Evolutionary conservation across 2,113 vertebrate species (phyloP), one percentile per base, ranked within the genome.

Genomic region (Nothoprocta perdicaria): DNA sequence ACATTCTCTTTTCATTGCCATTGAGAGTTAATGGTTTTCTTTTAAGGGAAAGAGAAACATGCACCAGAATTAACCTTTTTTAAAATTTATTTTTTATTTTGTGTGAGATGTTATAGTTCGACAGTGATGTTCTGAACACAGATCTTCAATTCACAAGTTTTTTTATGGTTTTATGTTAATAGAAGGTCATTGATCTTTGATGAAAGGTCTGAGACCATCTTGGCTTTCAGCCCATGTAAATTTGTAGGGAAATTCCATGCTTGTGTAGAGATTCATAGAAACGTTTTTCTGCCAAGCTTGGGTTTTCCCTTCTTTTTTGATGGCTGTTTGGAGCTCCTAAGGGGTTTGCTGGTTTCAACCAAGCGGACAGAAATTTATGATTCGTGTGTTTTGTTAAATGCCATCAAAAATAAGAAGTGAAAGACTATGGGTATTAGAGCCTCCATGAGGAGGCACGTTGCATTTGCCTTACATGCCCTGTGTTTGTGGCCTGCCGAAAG

Each of bases 191-290:
- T 46, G 43, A 27, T 76, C 18, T 84, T 76, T 6, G 21, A 3
- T 46, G 14, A 31, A 55, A 72, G 60, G 53, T 8, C 10, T 6
- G 22, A 10, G 29, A 58, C 58, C 69, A 16, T 58, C 46, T 66
- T 89, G 84, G 75, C 72, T 74, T 83, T 63, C 35, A 61, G 45
- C 63, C 72, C 26, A 12, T 1, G 57, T 91, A 77, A 77, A 77
- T 92, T 93, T 65, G 19, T 58, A 80, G 86, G 89, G 92, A 87
- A 95, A 78, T 89, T 92, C 94, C 89, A 4, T 2, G 3, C 61
- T 8, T 1, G 0, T 27, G 80, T 35, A n/a, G 50, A 71, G 61
- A 60, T 71, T 76, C 45, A 77, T 27, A 82, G 7, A 84, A 27
- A 62, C 5, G 4, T 69, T 62, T 89, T 3, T 33, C 61, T 91